Percentiles rank a stretch among this genome's conserved stretches.
Evolutionary conservation across 2,888 invertebrate species (phyloP).

Genomic region (Podotricha telesiphe): DNA sequence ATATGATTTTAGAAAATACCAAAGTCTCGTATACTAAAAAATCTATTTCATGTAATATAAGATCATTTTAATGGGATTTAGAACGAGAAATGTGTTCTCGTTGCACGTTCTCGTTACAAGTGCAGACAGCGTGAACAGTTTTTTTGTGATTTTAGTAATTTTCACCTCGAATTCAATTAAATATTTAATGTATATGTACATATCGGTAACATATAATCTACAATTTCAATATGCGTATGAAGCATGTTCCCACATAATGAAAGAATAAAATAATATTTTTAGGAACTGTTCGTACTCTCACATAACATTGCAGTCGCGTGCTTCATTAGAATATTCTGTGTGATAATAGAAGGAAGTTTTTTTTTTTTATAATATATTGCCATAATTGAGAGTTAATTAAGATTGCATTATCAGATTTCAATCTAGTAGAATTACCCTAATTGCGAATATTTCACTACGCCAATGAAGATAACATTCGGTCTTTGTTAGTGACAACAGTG

Average conservation of each 20-base stretch:
- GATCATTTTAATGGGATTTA: slow-evolving; percentile 16
- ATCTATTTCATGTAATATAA: not conserved
- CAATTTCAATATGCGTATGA: not conserved
- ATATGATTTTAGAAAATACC: not conserved
- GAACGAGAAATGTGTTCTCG: slow-evolving; percentile 25
- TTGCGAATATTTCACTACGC: slow-evolving; percentile 38
- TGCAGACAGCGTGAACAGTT: slow-evolving; percentile 41
- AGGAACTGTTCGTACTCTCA: not conserved
- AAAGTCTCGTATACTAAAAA: not conserved
- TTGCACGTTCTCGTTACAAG: slow-evolving; percentile 34
- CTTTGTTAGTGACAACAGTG: slow-evolving; percentile 28
- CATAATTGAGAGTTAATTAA: slow-evolving; percentile 38
- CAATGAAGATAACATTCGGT: slow-evolving; percentile 28
- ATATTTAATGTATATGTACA: not conserved
- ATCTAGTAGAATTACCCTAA: slow-evolving; percentile 48
- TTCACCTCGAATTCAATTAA: slow-evolving; percentile 17
- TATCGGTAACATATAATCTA: not conserved
- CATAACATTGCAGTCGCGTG: slow-evolving; percentile 16
- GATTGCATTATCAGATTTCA: slow-evolving; percentile 49
- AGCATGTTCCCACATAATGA: not conserved
- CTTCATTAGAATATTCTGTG: slow-evolving; percentile 24
- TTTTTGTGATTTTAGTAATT: slow-evolving; percentile 36
- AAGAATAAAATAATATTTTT: not conserved
- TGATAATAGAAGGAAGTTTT: slow-evolving; percentile 25
- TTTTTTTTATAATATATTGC: slow-evolving; percentile 11